These are phyloP conservation scores for Pteromalus puparum DNA, from an alignment of 1,140 invertebrate genomes.

Conservation along the genomic window DNA sequence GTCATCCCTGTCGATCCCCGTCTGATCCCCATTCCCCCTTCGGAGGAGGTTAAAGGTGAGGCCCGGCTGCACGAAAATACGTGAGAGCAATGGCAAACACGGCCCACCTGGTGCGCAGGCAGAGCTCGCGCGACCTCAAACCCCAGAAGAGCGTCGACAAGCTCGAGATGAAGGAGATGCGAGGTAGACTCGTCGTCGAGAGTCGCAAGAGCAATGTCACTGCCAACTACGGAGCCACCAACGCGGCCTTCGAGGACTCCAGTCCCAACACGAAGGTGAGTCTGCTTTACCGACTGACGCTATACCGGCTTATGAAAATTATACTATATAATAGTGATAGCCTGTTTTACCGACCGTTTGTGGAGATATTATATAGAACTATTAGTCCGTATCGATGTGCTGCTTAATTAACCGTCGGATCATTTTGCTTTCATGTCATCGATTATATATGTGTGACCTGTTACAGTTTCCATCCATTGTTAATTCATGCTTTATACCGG, in stretches of 20 bases:
- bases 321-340: no score
- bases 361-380: not conserved
- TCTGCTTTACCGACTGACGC: not conserved
- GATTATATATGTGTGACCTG: no score
- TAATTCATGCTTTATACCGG: no score
- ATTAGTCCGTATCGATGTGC: not conserved
- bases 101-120: conserved; percentile 88
- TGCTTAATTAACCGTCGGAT: no score
- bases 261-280: conserved; percentile 78
- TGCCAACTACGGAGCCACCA: conserved; percentile 88
- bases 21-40: conserved; percentile 60
- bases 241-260: conserved; percentile 89
- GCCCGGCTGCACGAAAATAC: not conserved
- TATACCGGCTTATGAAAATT: not conserved
- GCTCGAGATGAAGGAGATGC: conserved; percentile 90
- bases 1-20: conserved; percentile 56
- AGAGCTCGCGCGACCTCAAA: conserved; percentile 89
- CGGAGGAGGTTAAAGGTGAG: not conserved
- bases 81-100: conserved; percentile 86
- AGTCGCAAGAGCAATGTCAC: conserved; percentile 71
- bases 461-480: no score
- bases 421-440: no score
- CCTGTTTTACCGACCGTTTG: not conserved
- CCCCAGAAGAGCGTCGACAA: conserved; percentile 88
- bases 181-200: conserved; percentile 87